phyloP scores from a whole-genome alignment of 2,888 invertebrate genomes.

The Oscheius onirici region DNA sequence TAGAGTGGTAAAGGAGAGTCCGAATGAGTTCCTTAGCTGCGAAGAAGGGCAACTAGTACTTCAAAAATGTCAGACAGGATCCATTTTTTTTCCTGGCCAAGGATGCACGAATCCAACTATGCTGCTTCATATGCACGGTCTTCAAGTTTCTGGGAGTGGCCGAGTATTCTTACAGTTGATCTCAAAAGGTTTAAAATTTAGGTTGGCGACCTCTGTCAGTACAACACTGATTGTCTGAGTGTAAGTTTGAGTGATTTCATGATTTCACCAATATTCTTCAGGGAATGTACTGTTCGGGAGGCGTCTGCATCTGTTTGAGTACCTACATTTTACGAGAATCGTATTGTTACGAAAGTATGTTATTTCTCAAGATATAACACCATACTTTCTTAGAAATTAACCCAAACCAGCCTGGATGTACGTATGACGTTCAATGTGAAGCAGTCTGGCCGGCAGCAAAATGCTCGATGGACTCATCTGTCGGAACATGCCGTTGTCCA shows the following conservation, averaged over 20 bases:
- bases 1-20: slow-evolving; percentile 45
- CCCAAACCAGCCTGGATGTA: slow-evolving; percentile 63
- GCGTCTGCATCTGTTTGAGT: slow-evolving; percentile 54
- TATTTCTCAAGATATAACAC: not conserved
- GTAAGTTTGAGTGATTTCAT: too few species aligned
- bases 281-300: slow-evolving; percentile 62
- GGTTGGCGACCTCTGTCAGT: slow-evolving; percentile 58
- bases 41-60: slow-evolving; percentile 38
- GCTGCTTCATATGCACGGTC: slow-evolving; percentile 55
- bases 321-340: slow-evolving; percentile 57
- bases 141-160: slow-evolving; percentile 44
- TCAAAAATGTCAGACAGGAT: slow-evolving; percentile 48
- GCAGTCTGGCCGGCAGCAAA: slow-evolving; percentile 62
- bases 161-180: not conserved
- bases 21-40: slow-evolving; percentile 46
- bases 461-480: slow-evolving; percentile 55
- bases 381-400: slow-evolving; percentile 66
- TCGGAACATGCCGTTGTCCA: slow-evolving; percentile 61
- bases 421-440: slow-evolving; percentile 58
- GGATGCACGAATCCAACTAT: slow-evolving; percentile 59
- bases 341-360: slow-evolving; percentile 61
- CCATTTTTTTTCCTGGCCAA: slow-evolving; percentile 41
- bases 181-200: not conserved
- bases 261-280: slow-evolving; percentile 33
- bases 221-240: slow-evolving; percentile 59